Evolutionary conservation across 2,113 vertebrate genomes (phyloP).

Genomic region (Xenus cinereus): DNA sequence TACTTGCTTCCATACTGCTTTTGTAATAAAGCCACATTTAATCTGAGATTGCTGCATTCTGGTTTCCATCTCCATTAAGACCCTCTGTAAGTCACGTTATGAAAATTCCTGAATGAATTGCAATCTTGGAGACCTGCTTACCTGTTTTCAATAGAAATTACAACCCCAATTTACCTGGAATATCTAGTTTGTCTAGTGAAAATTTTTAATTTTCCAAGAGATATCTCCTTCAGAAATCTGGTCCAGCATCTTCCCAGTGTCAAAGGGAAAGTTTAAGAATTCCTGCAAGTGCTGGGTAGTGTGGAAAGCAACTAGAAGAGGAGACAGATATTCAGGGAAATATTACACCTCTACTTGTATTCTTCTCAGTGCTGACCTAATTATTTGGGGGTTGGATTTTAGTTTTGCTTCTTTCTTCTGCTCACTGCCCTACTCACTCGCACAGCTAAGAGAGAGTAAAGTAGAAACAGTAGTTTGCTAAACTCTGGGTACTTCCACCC

Average conservation of each 20-base stretch:
- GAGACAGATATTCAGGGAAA: background rate
- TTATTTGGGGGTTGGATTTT: background rate
- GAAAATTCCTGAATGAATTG: background rate
- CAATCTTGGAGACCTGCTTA: background rate
- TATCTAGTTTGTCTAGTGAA: background rate
- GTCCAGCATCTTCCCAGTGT: background rate
- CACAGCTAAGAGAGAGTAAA: background rate
- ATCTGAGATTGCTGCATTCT: background rate
- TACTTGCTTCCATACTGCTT: background rate
- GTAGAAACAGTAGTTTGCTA: background rate
- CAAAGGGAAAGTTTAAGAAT: background rate
- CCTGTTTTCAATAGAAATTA: background rate
- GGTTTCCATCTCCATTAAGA: background rate
- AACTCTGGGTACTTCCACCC: background rate
- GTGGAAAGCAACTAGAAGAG: background rate
- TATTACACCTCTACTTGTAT: background rate
- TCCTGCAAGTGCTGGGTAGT: background rate
- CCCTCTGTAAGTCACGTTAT: background rate
- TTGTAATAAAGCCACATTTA: background rate
- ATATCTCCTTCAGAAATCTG: background rate
- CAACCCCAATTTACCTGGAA: background rate
- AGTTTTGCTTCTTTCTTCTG: background rate
- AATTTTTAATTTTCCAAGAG: background rate
- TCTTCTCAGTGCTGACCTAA: background rate
- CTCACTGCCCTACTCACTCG: background rate